These are phyloP conservation scores for Thalassaphorura encarpata DNA, from an alignment of 1,140 invertebrate genomes.

Conservation along the genomic window DNA sequence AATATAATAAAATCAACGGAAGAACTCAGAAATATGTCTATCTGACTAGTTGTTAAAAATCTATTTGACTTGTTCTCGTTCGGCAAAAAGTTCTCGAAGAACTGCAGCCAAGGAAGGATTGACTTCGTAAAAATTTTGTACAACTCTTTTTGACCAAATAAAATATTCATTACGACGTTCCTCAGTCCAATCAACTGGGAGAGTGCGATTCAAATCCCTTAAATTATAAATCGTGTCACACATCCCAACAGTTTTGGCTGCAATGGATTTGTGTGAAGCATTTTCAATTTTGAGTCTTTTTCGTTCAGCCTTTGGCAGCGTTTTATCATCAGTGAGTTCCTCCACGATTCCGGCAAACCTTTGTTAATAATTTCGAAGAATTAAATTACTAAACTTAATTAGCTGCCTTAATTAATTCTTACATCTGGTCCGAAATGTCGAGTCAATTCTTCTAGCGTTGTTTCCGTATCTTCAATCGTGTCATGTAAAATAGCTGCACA, in stretches of 20 bases:
- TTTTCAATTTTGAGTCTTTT: slow-evolving; percentile 62
- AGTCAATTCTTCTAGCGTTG: slow-evolving; percentile 64
- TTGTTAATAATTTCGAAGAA: neutral
- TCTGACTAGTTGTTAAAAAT: neutral
- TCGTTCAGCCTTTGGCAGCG: slow-evolving; percentile 49
- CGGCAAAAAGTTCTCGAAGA: slow-evolving; percentile 21
- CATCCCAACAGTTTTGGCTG: slow-evolving; percentile 70
- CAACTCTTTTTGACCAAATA: slow-evolving; percentile 59
- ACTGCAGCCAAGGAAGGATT: slow-evolving; percentile 15
- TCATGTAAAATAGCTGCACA: slow-evolving; percentile 76
- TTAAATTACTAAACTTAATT: neutral
- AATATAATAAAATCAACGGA: too few relatives aligned
- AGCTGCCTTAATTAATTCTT: neutral
- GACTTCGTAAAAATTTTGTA: slow-evolving; percentile 11
- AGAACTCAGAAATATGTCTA: too few relatives aligned
- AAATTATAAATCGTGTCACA: slow-evolving; percentile 83
- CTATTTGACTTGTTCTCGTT: neutral
- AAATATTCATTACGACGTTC: slow-evolving; percentile 55
- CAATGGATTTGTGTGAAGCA: slow-evolving; percentile 45
- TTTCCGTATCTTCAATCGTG: slow-evolving; percentile 81
- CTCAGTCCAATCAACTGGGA: slow-evolving; percentile 56
- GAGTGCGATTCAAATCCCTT: slow-evolving; percentile 52
- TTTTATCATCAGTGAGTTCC: slow-evolving; percentile 72
- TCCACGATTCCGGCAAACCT: slow-evolving; percentile 44
- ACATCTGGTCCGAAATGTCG: slow-evolving; percentile 56